Conservation (phyloP, 2,113 vertebrate genomes). For the Chaetops frenatus region DNA sequence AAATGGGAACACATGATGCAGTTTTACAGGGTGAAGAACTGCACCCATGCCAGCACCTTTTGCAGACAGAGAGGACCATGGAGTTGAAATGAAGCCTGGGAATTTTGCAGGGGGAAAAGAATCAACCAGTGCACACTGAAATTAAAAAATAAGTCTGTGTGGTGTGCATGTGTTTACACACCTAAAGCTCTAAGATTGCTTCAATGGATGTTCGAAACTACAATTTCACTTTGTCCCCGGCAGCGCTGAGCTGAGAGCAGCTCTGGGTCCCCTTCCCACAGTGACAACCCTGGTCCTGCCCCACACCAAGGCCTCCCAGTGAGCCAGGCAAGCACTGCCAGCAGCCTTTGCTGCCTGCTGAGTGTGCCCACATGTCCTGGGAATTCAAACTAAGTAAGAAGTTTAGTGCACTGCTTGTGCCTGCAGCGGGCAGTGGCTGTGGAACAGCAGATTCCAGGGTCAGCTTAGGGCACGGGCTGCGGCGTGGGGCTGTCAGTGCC, state of each 20-base stretch:
- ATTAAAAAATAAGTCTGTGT: background rate
- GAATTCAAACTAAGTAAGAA: background rate
- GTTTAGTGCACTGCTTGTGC: background rate
- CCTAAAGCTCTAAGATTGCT: background rate
- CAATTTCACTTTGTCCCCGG: background rate
- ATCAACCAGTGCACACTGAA: background rate
- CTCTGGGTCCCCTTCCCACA: background rate
- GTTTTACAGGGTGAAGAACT: background rate
- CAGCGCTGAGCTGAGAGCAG: background rate
- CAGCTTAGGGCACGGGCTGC: rapidly evolving
- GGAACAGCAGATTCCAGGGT: background rate
- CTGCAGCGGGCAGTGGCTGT: background rate
- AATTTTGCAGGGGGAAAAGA: background rate
- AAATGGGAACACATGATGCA: background rate
- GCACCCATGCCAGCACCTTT: background rate
- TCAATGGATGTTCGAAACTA: background rate
- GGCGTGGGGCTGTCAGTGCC: background rate
- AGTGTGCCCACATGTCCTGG: background rate
- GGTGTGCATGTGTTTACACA: background rate
- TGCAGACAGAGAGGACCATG: background rate
- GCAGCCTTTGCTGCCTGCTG: background rate
- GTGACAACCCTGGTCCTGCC: rapidly evolving
- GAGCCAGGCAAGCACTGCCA: background rate
- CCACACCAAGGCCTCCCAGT: background rate
- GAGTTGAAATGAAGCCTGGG: background rate